Percentiles rank a stretch among this genome's conserved stretches.
Evolutionary conservation across 2,888 invertebrate genomes (phyloP).

Genomic region (Linnaemya vulpina): DNA sequence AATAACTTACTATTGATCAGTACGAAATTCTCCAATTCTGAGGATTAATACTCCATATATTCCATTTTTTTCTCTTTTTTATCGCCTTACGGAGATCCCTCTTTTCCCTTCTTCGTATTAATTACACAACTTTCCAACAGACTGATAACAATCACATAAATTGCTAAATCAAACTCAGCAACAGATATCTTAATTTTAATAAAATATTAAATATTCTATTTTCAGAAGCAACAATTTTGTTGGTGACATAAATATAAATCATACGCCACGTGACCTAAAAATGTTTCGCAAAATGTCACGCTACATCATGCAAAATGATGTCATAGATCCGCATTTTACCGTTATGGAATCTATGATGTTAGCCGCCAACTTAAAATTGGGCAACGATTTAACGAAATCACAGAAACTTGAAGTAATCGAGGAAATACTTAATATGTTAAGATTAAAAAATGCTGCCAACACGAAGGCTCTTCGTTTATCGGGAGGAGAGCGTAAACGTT

Average conservation of each 20-base stretch:
- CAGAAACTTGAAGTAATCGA: slow-evolving; percentile 89
- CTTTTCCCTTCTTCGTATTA: no score
- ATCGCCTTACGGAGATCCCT: no score
- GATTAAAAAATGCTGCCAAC: slow-evolving; percentile 88
- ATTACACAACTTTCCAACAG: no score
- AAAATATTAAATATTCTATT: neutral
- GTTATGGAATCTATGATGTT: slow-evolving; percentile 94
- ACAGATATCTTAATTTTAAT: no score
- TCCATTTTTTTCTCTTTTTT: no score
- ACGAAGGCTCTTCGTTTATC: slow-evolving; percentile 91
- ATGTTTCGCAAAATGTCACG: slow-evolving; percentile 94
- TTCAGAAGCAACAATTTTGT: slow-evolving; percentile 85
- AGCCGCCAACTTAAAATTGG: slow-evolving; percentile 95
- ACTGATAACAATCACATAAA: no score
- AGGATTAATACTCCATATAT: no score
- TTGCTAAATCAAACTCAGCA: no score
- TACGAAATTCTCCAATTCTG: no score
- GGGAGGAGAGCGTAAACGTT: slow-evolving; percentile 95
- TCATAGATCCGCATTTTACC: slow-evolving; percentile 93
- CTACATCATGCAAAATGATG: slow-evolving; percentile 97
- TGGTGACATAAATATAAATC: slow-evolving; percentile 91
- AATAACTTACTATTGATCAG: no score
- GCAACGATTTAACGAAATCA: slow-evolving; percentile 85
- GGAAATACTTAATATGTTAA: slow-evolving; percentile 92
- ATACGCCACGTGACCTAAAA: slow-evolving; percentile 88